Percentiles rank a stretch among this genome's conserved stretches.
Conservation (phyloP, 2,113 vertebrate genomes). For the Macaca fascicularis region DNA sequence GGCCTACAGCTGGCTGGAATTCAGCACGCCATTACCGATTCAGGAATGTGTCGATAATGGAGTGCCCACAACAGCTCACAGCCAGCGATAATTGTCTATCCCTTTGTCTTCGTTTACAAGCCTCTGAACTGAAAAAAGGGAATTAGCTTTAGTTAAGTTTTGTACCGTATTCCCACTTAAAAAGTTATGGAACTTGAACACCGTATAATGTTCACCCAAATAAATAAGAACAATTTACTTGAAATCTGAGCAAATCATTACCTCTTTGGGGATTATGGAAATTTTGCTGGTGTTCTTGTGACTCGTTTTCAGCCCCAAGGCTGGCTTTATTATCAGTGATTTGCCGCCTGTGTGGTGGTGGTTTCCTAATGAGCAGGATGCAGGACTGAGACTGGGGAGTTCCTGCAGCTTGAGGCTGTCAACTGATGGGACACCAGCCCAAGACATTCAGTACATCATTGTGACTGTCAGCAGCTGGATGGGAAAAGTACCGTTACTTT, state of each 20-base stretch:
- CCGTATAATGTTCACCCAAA: not conserved
- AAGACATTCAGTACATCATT: not conserved
- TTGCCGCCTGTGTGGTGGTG: not conserved
- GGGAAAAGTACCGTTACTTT: not conserved
- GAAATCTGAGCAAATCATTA: not conserved
- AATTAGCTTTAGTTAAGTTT: not conserved
- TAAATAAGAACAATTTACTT: slow-evolving; percentile 22
- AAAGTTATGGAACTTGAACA: slow-evolving; percentile 1
- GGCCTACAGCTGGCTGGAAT: not conserved
- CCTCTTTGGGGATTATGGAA: not conserved
- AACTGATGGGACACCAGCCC: not conserved
- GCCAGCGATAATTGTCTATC: not conserved
- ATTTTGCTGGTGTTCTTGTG: not conserved
- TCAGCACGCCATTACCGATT: not conserved
- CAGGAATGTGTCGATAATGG: slow-evolving; percentile 26
- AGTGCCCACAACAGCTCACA: not conserved
- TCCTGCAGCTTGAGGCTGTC: not conserved
- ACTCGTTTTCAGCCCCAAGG: not conserved
- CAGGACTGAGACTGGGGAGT: not conserved
- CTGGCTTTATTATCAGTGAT: not conserved
- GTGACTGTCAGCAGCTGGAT: not conserved
- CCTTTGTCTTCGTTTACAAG: slow-evolving; percentile 40
- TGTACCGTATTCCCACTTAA: not conserved
- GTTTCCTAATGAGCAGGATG: not conserved
- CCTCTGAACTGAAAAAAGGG: not conserved